Percentiles rank a stretch among this genome's conserved stretches.
Evolutionary conservation across 2,797 vertebrate species (phyloP).

Genomic region (Dermochelys coriacea): DNA sequence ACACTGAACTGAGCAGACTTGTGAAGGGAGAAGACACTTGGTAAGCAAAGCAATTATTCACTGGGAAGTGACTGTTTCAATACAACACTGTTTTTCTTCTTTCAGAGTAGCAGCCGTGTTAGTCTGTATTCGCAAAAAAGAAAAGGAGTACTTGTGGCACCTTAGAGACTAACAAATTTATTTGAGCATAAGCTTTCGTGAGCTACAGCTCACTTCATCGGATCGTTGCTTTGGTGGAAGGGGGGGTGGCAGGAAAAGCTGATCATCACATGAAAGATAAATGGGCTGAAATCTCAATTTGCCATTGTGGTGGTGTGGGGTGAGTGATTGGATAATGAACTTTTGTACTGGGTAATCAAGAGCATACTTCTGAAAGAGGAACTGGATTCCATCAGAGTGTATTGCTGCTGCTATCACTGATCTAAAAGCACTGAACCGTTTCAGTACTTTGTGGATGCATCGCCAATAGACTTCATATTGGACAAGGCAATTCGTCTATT

Average conservation of each 20-base stretch:
- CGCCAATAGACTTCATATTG: not conserved
- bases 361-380: not conserved
- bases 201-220: too few species aligned
- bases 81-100: not conserved
- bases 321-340: not conserved
- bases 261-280: conserved; percentile 2
- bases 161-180: too few species aligned
- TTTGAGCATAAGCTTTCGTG: too few species aligned
- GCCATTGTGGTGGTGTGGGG: not conserved
- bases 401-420: not conserved
- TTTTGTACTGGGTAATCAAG: not conserved
- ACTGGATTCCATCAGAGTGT: not conserved
- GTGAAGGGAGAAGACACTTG: not conserved
- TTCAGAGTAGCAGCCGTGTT: too few species aligned
- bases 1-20: not conserved
- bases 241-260: not conserved
- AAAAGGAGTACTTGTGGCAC: too few species aligned
- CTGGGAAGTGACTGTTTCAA: not conserved
- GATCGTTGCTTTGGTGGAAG: not conserved
- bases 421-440: not conserved
- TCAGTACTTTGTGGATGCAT: not conserved
- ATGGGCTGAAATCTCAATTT: not conserved
- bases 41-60: not conserved
- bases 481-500: not conserved
- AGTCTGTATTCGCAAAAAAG: too few species aligned